Base-by-base conservation (phyloP, 1,140 invertebrate genomes). In the Ericerus pela region DNA sequence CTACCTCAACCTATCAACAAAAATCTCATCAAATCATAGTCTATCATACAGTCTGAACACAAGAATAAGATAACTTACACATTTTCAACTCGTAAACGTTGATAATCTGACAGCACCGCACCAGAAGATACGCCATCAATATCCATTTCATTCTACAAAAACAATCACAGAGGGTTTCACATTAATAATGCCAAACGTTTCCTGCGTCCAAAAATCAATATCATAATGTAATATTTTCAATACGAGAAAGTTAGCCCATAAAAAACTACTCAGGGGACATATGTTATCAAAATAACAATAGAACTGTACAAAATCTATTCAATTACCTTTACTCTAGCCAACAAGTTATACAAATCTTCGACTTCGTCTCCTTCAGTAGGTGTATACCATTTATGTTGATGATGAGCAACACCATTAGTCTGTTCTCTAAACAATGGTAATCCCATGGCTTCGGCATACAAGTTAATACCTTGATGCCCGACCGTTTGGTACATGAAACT, bases 401-500 rank as follows among this genome's bases (percentile, higher is more conserved):
- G 73, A 69, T 80, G 69, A 27, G 90, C 84, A 61, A 77, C 77
- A 27, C 95, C 95, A 65, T 79, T 75, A 37, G 96, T 98, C 30
- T 66, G 59, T 63, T 85, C 80, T 62, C 88, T 76, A 69, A 86
- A 98, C 5, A 99, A 70, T 12, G 95, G 94, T 57, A 99, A 71
- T 1, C 80, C 85, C 80, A 98, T 87, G 1, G 95, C 94, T 70
- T 94, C 83, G 33, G 91, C 88, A 69, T 95, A 90, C 58, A 88
- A 76, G 54, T 86, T 81, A 60, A 99, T 84, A 28, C 86, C 90
- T 75, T 96, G 85, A 72, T 95, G 88, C 10, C 96, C 96, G 53
- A 99, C 95, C 53, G 91, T 96, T 75, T 99, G 96, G 69, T 96
- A 99, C 96, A 99, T 99, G 66, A 92, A 98, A 66, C 94, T 98